phyloP scores from a whole-genome alignment of 2,888 invertebrate genomes.

The Autographa pulchrina region DNA sequence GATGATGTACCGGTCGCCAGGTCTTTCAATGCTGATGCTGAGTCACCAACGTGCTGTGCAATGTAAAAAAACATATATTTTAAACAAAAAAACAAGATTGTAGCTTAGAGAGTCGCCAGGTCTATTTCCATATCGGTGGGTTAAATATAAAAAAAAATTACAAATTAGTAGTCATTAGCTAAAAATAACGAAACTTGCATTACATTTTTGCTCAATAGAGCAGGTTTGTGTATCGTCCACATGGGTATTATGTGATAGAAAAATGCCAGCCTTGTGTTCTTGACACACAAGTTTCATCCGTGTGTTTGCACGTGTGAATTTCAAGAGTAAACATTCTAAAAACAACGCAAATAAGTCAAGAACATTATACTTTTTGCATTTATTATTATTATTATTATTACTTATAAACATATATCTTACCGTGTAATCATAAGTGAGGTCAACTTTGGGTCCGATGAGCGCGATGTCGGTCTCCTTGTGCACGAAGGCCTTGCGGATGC shows the following conservation, averaged over 20 bases:
- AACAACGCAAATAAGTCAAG: not conserved
- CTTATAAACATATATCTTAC: conserved; percentile 75
- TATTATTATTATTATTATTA: too few species aligned
- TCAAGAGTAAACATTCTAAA: not conserved
- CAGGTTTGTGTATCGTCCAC: too few species aligned
- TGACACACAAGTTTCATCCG: too few species aligned
- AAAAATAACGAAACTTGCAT: too few species aligned
- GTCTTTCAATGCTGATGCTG: conserved; percentile 92
- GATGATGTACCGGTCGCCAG: conserved; percentile 92
- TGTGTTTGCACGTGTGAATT: too few species aligned
- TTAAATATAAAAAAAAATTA: too few species aligned
- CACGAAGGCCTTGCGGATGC: conserved; percentile 98
- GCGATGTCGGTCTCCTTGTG: conserved; percentile 97
- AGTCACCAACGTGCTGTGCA: conserved; percentile 94
- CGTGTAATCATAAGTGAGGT: conserved; percentile 97
- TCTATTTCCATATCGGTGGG: too few species aligned
- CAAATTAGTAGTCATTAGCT: too few species aligned
- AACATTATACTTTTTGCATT: too few species aligned
- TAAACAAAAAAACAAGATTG: not conserved
- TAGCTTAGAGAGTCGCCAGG: not conserved
- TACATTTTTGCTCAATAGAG: too few species aligned
- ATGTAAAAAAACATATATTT: conserved; percentile 18
- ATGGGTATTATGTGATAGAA: too few species aligned
- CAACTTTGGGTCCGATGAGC: conserved; percentile 96
- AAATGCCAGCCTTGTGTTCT: too few species aligned